A percentile compares a stretch with the other conserved stretches of the same genome.
Conservation (phyloP, 2,113 vertebrate genomes). For the Hydrolagus affinis region DNA sequence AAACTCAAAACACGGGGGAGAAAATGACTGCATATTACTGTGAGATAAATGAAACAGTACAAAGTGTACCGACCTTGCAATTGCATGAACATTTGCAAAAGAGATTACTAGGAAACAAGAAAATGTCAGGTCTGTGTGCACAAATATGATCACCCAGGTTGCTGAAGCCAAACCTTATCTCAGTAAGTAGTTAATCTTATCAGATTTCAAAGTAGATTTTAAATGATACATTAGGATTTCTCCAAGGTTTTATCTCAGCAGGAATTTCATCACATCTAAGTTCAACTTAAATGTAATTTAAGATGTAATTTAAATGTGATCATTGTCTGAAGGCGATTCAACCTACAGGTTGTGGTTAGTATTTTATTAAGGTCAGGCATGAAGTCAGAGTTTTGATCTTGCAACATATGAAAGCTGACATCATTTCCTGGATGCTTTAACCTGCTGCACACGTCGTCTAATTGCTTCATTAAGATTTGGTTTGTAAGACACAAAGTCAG, state of each 20-base stretch:
- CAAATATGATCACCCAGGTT: background rate
- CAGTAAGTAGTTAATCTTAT: background rate
- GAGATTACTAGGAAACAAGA: background rate
- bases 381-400: background rate
- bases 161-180: background rate
- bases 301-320: conserved; percentile 1
- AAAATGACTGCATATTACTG: background rate
- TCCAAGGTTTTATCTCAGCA: background rate
- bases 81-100: background rate
- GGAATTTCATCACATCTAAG: conserved; percentile 1
- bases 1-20: background rate
- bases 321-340: background rate
- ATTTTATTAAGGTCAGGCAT: background rate
- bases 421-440: background rate
- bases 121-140: background rate
- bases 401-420: background rate
- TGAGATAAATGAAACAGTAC: background rate
- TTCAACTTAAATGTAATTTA: background rate
- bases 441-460: background rate
- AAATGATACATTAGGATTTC: background rate
- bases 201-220: background rate
- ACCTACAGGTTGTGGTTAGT: background rate
- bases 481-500: background rate
- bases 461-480: background rate
- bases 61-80: background rate